Evolutionary conservation across 2,113 vertebrate species (phyloP).

Genomic region (Nothocercus julius): DNA sequence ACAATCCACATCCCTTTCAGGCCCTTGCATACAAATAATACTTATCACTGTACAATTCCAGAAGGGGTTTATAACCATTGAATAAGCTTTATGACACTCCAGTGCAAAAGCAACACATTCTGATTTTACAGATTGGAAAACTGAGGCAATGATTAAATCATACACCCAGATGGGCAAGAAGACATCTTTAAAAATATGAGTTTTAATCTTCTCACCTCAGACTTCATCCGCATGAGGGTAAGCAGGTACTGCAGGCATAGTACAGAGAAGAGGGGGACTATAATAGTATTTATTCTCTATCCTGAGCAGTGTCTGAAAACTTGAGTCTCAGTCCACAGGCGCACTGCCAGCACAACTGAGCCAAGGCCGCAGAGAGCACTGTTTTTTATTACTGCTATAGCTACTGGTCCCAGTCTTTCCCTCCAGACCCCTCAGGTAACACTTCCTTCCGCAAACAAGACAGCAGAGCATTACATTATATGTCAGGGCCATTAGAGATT

Average conservation of each 20-base stretch:
- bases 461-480: background rate
- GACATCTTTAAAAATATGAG: background rate
- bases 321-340: background rate
- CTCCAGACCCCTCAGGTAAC: background rate
- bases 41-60: background rate
- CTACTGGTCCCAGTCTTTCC: background rate
- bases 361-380: rapidly evolving
- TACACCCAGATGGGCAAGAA: background rate
- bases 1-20: background rate
- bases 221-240: background rate
- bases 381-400: background rate
- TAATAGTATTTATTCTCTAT: background rate
- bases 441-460: background rate
- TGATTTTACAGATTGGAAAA: background rate
- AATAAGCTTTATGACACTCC: background rate
- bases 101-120: background rate
- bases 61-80: background rate
- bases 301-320: background rate
- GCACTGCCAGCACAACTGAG: background rate
- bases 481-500: background rate
- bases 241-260: background rate
- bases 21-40: background rate
- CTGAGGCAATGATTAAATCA: background rate
- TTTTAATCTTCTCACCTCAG: background rate
- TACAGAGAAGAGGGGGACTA: background rate